These are phyloP conservation scores for Callipepla californica DNA, from an alignment of 2,113 vertebrate genomes.

Conservation along the genomic window DNA sequence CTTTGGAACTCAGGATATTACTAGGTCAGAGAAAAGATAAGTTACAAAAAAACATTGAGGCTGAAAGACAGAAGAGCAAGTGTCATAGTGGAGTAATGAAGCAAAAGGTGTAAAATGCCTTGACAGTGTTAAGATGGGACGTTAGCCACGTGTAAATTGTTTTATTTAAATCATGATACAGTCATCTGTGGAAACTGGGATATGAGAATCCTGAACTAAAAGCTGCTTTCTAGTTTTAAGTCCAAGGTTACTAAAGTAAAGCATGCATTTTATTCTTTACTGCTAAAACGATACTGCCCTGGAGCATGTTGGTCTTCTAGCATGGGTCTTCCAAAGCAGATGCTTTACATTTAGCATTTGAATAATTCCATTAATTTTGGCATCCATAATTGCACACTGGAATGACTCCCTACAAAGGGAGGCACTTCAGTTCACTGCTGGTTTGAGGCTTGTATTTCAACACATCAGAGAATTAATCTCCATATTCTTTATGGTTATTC, in stretches of 20 bases:
- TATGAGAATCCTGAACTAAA: neutral
- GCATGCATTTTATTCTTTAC: neutral
- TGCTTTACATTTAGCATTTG: conserved; percentile 20
- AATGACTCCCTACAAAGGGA: neutral
- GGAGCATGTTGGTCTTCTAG: neutral
- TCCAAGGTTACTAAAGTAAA: neutral
- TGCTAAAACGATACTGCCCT: neutral
- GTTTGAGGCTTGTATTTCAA: neutral
- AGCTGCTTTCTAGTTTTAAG: neutral
- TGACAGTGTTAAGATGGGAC: neutral
- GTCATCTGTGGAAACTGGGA: neutral
- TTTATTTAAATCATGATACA: neutral
- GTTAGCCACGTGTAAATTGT: neutral
- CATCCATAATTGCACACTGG: neutral
- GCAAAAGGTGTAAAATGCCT: neutral
- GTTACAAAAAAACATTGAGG: neutral
- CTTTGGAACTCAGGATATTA: neutral
- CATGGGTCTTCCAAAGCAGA: neutral
- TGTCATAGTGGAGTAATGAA: neutral
- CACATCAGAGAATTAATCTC: neutral
- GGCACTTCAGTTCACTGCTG: neutral
- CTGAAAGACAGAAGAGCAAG: neutral
- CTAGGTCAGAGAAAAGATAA: neutral
- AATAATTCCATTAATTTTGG: neutral
- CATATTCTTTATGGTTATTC: conserved; percentile 24